These are phyloP conservation scores for Polypedilum vanderplanki DNA, from an alignment of 1,140 invertebrate genomes.

Conservation along the genomic window DNA sequence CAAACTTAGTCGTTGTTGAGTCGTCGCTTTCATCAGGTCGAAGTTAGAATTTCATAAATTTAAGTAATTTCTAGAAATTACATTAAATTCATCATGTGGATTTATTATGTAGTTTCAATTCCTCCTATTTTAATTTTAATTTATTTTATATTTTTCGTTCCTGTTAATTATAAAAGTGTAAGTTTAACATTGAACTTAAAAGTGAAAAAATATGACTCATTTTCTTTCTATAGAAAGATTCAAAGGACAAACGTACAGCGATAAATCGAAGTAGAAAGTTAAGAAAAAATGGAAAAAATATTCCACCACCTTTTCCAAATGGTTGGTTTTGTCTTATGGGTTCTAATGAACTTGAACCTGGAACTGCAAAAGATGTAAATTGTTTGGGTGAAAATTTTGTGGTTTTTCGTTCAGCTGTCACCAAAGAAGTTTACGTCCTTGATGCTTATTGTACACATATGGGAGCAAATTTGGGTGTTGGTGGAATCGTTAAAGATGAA, in stretches of 20 bases:
- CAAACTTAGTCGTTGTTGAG: too few relatives aligned
- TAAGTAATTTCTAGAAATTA: too few relatives aligned
- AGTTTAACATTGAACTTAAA: background rate
- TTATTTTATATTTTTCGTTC: background rate
- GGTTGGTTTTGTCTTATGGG: constrained; percentile 80
- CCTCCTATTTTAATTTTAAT: background rate
- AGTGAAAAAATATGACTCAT: background rate
- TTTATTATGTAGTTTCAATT: background rate
- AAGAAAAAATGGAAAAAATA: constrained; percentile 46
- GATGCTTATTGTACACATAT: constrained; percentile 87
- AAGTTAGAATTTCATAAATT: too few relatives aligned
- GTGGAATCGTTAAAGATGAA: constrained; percentile 64
- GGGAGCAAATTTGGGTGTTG: constrained; percentile 75
- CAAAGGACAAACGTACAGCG: background rate
- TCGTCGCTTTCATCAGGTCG: too few relatives aligned
- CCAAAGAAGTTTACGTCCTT: constrained; percentile 56
- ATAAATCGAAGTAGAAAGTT: background rate
- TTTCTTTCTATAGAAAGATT: background rate
- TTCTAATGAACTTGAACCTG: constrained; percentile 53
- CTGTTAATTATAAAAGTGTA: background rate
- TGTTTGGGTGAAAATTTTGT: constrained; percentile 70
- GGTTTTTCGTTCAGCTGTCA: constrained; percentile 58
- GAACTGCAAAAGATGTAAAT: constrained; percentile 56
- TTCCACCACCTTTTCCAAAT: constrained; percentile 81
- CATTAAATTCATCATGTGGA: background rate